Evolutionary conservation across 2,797 vertebrate species (phyloP), one percentile per base, ranked within the genome.

Genomic region (Silurus lanzhouensis): DNA sequence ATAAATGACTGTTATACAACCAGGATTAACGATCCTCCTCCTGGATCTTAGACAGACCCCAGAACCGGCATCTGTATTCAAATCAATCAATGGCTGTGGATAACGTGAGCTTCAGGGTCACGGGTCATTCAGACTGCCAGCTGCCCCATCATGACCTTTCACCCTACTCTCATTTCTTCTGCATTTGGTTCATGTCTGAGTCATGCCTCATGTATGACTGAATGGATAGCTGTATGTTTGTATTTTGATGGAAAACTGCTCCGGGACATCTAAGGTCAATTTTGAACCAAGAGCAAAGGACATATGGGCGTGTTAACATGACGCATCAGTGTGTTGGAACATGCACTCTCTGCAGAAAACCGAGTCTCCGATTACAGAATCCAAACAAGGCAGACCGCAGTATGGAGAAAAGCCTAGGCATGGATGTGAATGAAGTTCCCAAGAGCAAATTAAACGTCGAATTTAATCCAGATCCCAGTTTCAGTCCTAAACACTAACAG

Each of bases 91-190:
- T 63, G 82, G 87, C 90, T 86, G 81, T 86, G 87, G 88, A 87
- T 86, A 81, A 81, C 90, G 89, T 92, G 88, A 93, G 91, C 87
- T 90, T 91, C 57, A 5, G 38, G 91, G 92, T 93, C 92, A 91
- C 20, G 92, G 93, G 91, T 93, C 93, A 90, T 85, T 87, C 86
- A 91, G 94, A 94, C 10, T 87, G 89, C 93, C 93, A 93, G 91
- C 92, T 95, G 94, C 91, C 90, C 91, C 84, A 31, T 44, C 14
- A 20, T 86, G 91, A 94, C 93, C 94, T 92, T 88, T 64, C 83
- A 89, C 92, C 92, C 57, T 12, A 6, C 27, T 86, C 20, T 86
- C 87, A 87, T 94, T 88, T 82, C 85, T 86, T 86, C 84, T 66
- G 38, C 84, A 90, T 92, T 94, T 95, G 92, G 94, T 94, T 89